Evolutionary conservation across 2,888 invertebrate genomes (phyloP).

Genomic region (Bruchidius siliquastri): DNA sequence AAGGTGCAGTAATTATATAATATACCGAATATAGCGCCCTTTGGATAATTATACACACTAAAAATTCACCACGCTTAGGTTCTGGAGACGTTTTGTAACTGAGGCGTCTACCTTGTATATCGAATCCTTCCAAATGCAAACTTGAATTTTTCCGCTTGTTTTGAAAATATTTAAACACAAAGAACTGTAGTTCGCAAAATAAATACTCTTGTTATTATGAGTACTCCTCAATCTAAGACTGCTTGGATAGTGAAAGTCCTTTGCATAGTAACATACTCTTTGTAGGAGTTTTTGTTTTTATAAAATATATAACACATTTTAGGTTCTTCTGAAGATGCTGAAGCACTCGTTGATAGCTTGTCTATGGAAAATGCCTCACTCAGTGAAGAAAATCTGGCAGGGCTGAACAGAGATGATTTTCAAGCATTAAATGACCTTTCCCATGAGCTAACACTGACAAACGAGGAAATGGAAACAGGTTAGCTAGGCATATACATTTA

Average conservation of each 20-base stretch:
- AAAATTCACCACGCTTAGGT: not conserved
- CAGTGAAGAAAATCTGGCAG: slow-evolving; percentile 30
- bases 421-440: slow-evolving; percentile 40
- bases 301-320: slow-evolving; percentile 12
- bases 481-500: not conserved
- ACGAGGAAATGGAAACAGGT: slow-evolving; percentile 36
- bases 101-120: not conserved
- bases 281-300: too few species aligned
- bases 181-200: not conserved
- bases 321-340: slow-evolving; percentile 34
- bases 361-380: slow-evolving; percentile 32
- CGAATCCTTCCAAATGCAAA: not conserved
- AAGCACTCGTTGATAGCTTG: slow-evolving; percentile 33
- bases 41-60: not conserved
- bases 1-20: slow-evolving; percentile 25
- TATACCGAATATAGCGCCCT: not conserved
- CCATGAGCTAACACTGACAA: slow-evolving; percentile 36
- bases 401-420: slow-evolving; percentile 34
- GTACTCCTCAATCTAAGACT: too few species aligned
- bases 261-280: too few species aligned
- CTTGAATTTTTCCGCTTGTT: not conserved
- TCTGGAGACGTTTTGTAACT: not conserved
- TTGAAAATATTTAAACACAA: not conserved
- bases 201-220: not conserved
- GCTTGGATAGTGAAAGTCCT: too few species aligned